Evolutionary conservation across 2,888 invertebrate genomes (phyloP).

Genomic region (Cepaea hortensis): DNA sequence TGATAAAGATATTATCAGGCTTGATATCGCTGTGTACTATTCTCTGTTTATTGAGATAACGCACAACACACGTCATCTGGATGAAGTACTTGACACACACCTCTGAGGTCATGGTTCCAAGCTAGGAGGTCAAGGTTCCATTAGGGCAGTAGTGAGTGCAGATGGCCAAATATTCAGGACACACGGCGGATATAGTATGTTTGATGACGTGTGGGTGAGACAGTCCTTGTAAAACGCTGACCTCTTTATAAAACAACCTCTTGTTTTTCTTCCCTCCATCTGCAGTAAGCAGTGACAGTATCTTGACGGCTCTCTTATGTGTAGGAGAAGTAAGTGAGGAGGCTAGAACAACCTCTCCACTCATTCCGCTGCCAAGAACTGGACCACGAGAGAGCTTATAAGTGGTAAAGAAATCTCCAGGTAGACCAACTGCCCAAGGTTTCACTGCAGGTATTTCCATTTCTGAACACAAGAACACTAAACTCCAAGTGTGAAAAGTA

Average conservation of each 20-base stretch:
- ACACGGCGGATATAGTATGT: neutral
- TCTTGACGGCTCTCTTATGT: neutral
- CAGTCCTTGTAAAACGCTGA: neutral
- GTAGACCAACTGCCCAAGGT: neutral
- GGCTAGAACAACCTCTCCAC: neutral
- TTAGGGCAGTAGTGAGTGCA: neutral
- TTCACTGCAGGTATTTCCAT: neutral
- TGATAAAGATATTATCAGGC: too few species aligned
- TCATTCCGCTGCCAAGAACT: constrained; percentile 8
- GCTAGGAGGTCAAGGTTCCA: neutral
- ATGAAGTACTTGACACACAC: neutral
- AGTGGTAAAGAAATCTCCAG: constrained; percentile 13
- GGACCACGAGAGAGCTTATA: neutral
- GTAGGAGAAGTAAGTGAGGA: neutral
- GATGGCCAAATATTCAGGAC: constrained; percentile 6
- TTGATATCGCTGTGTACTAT: too few species aligned
- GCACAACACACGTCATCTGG: constrained; percentile 17
- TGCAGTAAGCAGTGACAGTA: neutral
- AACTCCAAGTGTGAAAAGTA: too few species aligned
- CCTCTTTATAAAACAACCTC: neutral
- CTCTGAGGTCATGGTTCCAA: neutral
- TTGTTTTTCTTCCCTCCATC: neutral
- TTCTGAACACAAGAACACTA: too few species aligned
- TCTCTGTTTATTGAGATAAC: neutral
- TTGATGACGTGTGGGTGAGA: constrained; percentile 1